Evolutionary conservation across 2,888 invertebrate species (phyloP), one percentile per base, ranked within the genome.

Genomic region (Cantharis flavilabris): DNA sequence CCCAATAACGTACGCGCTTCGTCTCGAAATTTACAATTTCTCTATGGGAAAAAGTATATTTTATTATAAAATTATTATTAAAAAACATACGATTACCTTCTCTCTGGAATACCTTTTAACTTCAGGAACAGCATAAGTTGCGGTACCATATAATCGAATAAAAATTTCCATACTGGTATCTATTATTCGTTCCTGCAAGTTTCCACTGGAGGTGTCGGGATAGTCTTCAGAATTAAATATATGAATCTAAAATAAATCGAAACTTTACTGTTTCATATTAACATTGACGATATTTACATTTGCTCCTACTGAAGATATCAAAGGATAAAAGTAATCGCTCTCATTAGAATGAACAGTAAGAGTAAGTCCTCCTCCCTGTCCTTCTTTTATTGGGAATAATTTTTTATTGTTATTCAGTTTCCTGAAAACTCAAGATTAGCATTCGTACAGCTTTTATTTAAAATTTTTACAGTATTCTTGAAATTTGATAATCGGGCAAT

Each of bases 191-290:
- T 88, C 87, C 28, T 82, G 82, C 80, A 90, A 88, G 79, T 91
- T 90, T 9, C 92, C 92, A 77, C 91, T 92, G 0, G 90, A 89
- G 0, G 89, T 88, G 81, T 92, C 92, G 14, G 92, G 92, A 83
- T 90, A 92, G 83, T 92, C 91, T 69, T 89, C 89, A 0, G 91
- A 89, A 77, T 90, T 89, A 67, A 91, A 91, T 79, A 92, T 89
- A 81, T 91, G 89, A 23, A 91, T 84, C 91, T 91, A 84, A 28
- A 88, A 67, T n/a, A 67, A 67, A 13, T 13, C 23, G 20, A 65
- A 65, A 65, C 16, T 7, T 10, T 10, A 16, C 64, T 10, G 5
- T 64, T 67, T 14, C 1, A 5, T 13, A 23, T n/a, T 67, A 64
- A 64, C 9, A 3, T 18, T 64, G 73, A 7, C n/a, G 5, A 49